Conservation (phyloP, 2,888 invertebrate species). For the Trisateles emortualis region DNA sequence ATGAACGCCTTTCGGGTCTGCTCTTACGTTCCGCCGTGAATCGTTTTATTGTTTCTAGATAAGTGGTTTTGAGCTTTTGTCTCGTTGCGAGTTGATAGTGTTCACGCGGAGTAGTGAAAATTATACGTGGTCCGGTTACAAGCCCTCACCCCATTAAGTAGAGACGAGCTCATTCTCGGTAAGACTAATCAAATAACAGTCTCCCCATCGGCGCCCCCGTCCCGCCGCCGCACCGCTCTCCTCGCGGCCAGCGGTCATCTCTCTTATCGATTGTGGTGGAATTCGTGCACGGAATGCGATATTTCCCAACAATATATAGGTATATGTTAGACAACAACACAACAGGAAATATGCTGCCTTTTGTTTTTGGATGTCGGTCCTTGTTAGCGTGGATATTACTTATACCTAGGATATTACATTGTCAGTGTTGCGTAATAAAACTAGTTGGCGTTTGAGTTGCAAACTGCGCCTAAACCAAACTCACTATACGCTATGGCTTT, state of each 20-base stretch:
- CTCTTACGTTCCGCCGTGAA: constrained; percentile 62
- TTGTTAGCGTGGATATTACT: not conserved
- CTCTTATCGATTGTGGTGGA: constrained; percentile 87
- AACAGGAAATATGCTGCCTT: constrained; percentile 56
- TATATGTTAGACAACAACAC: constrained; percentile 66
- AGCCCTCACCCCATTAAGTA: constrained; percentile 85
- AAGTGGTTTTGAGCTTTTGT: constrained; percentile 68
- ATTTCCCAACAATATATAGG: constrained; percentile 80
- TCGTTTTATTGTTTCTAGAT: constrained; percentile 73
- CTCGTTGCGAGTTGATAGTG: constrained; percentile 40
- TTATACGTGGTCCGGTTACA: constrained; percentile 84
- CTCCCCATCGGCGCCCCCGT: constrained; percentile 70
- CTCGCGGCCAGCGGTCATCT: constrained; percentile 86
- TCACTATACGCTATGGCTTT: constrained; percentile 14
- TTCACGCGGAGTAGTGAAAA: constrained; percentile 66
- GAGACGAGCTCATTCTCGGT: constrained; percentile 86
- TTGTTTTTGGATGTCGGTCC: constrained; percentile 22
- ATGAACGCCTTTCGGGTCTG: constrained; percentile 75
- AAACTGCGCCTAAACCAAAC: constrained; percentile 22
- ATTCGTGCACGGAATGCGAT: constrained; percentile 86
- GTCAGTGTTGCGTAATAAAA: constrained; percentile 3
- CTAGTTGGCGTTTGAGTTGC: constrained; percentile 2
- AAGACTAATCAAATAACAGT: constrained; percentile 88
- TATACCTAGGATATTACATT: constrained; percentile 1
- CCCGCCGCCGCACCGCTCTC: constrained; percentile 54